Conservation (phyloP, 2,888 invertebrate genomes). For the Cantharis rufa region DNA sequence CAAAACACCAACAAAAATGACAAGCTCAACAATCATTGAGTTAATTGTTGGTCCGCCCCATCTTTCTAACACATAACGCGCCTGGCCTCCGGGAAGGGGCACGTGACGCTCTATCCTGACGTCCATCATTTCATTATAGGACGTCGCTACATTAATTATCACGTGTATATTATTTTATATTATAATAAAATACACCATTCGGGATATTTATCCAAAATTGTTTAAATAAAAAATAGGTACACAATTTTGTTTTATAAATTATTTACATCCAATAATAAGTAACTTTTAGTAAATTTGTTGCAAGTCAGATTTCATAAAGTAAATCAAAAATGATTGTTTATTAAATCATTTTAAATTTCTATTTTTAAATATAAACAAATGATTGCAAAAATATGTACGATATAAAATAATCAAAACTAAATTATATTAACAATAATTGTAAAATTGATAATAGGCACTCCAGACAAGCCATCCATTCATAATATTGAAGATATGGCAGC, state of each 20-base stretch:
- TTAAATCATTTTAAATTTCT: background rate
- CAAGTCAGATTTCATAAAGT: background rate
- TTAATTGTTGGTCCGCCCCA: conserved; percentile 34
- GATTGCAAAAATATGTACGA: background rate
- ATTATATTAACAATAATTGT: background rate
- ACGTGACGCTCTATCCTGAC: conserved; percentile 20
- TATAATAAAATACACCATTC: background rate
- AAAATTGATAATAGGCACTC: background rate
- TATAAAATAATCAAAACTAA: background rate
- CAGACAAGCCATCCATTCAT: background rate
- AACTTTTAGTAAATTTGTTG: background rate
- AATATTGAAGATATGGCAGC: background rate
- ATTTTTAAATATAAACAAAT: background rate
- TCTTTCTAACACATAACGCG: conserved; percentile 31
- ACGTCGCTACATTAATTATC: conserved; percentile 12
- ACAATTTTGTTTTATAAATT: background rate
- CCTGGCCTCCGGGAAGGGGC: conserved; percentile 30
- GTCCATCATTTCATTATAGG: conserved; percentile 11
- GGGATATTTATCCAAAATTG: background rate
- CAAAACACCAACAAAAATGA: conserved; percentile 20
- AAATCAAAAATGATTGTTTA: background rate
- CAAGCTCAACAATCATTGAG: conserved; percentile 21
- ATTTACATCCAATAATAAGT: background rate
- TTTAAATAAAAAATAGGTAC: background rate
- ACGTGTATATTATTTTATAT: background rate